phyloP scores from a whole-genome alignment of 1,140 invertebrate genomes.

The Philotrypesis tridentata region DNA sequence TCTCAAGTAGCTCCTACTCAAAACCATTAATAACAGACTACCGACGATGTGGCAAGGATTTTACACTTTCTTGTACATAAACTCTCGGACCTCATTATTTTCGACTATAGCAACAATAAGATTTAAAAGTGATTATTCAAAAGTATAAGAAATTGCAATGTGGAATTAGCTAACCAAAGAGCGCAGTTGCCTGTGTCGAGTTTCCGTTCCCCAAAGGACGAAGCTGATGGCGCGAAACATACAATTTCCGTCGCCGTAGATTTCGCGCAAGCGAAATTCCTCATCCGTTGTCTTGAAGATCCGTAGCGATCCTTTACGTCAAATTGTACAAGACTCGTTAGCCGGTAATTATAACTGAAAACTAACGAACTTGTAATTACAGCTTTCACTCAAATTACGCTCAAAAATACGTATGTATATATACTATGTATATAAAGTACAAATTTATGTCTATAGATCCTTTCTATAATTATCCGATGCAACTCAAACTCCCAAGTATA shows the following conservation, averaged over 20 bases:
- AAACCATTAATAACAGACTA: too few relatives aligned
- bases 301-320: slow-evolving; percentile 11
- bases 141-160: slow-evolving; percentile 6
- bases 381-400: neutral
- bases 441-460: too few relatives aligned
- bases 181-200: slow-evolving; percentile 61
- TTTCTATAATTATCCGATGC: too few relatives aligned
- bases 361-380: neutral
- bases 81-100: too few relatives aligned
- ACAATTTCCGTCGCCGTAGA: slow-evolving; percentile 68
- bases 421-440: too few relatives aligned
- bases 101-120: too few relatives aligned
- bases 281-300: slow-evolving; percentile 52
- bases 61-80: too few relatives aligned
- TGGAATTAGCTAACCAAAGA: slow-evolving; percentile 51
- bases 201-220: slow-evolving; percentile 64
- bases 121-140: neutral
- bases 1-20: too few relatives aligned
- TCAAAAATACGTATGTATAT: neutral
- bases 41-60: too few relatives aligned
- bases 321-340: slow-evolving; percentile 20
- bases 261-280: slow-evolving; percentile 64
- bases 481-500: too few relatives aligned
- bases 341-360: neutral
- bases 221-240: slow-evolving; percentile 67